Base-by-base conservation (phyloP, 2,888 invertebrate species). In the Synergus itoensis region DNA sequence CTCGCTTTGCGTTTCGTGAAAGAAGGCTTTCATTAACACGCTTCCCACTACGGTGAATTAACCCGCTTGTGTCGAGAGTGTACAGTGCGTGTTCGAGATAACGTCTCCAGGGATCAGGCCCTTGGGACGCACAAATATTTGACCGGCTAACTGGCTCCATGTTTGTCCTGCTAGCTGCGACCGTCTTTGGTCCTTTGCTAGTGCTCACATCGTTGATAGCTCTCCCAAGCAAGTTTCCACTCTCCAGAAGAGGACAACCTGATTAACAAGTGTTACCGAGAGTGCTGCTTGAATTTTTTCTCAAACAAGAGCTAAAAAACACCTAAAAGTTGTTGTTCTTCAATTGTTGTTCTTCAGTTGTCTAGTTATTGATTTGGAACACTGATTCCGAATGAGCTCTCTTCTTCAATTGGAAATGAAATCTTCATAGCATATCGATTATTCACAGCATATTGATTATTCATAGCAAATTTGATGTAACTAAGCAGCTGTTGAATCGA, bases 21-120 rank as follows among this genome's bases (percentile, higher is more conserved):
- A 73, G 73, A 53, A 53, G 73, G 53, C 73, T 73, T 73, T 79
- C 78, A 82, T 82, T 82, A 84, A 84, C 77, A 82, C 80, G 60
- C 64, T 79, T 81, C 81, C 80, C 82, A 82, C 84, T 82, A 82
- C 79, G 76, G 79, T 81, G 79, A 81, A 82, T 84, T 80, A 81
- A 84, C 81, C 80, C 78, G 81, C 81, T 62, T 78, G 36, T 62
- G 62, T 73, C n/a, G 73, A 62, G 45, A 77, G 63, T 81, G 76
- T 77, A 43, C 40, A 65, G 77, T 57, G 62, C 21, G 45, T 77
- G 67, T 73, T 73, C 16, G 16, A 81, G 82, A 82, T 81, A 82
- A 82, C 75, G 75, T 73, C 73, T 73, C 73, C 48, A 48, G 73
- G 53, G 73, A 73, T 73, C 73, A 73, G 73, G 73, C 73, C 36